These are phyloP conservation scores for Lepidocyrtinus sp. DNA, from an alignment of 2,888 invertebrate genomes.

Conservation along the genomic window DNA sequence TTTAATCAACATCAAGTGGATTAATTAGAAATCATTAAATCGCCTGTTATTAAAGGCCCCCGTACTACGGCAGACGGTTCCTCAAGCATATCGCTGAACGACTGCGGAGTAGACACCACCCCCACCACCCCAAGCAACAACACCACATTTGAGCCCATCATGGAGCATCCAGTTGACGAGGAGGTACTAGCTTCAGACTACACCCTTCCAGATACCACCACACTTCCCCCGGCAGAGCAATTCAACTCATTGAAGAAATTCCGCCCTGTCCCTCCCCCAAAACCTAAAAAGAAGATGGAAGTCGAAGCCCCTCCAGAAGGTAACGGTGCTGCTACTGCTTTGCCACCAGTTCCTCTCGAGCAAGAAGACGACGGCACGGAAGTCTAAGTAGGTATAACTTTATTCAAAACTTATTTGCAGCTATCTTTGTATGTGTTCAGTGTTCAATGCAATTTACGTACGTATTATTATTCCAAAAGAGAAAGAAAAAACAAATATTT, in stretches of 20 bases:
- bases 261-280: slow-evolving; percentile 32
- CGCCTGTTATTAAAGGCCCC: slow-evolving; percentile 9
- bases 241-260: slow-evolving; percentile 17
- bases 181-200: background rate
- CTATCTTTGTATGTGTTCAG: no score
- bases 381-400: background rate
- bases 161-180: slow-evolving; percentile 5
- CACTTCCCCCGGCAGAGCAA: background rate
- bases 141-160: slow-evolving; percentile 35
- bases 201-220: background rate
- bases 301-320: background rate
- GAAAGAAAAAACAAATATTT: no score
- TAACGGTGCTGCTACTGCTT: background rate
- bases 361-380: slow-evolving; percentile 30
- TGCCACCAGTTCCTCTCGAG: background rate
- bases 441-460: no score
- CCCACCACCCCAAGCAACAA: background rate
- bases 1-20: background rate
- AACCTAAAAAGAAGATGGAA: slow-evolving; percentile 34
- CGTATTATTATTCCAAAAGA: no score
- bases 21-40: background rate
- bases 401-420: background rate
- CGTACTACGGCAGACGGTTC: slow-evolving; percentile 31
- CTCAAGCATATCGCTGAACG: slow-evolving; percentile 20
- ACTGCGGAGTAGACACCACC: background rate